Percentiles rank a stretch among this genome's conserved stretches.
These are phyloP conservation scores for Antechinus flavipes DNA, from an alignment of 2,113 vertebrate species.

Conservation along the genomic window DNA sequence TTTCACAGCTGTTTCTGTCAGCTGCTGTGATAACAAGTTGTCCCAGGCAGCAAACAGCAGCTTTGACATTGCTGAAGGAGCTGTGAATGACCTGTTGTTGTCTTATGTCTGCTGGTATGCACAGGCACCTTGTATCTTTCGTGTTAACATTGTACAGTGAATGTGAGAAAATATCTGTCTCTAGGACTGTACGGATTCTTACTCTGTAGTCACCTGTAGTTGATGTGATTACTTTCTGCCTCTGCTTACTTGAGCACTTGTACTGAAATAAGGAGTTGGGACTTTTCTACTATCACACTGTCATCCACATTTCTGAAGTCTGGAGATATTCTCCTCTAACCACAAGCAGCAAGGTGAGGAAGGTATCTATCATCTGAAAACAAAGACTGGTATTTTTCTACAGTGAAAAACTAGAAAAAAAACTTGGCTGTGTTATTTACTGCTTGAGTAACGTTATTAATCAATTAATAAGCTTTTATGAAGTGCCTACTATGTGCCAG, in stretches of 20 bases:
- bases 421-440: neutral
- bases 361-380: neutral
- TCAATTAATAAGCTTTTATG: neutral
- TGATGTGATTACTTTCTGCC: conserved; percentile 55
- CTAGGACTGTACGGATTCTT: conserved; percentile 34
- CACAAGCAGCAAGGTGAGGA: neutral
- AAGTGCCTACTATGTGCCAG: neutral
- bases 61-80: conserved; percentile 62
- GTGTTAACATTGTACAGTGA: conserved; percentile 3
- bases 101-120: conserved; percentile 58
- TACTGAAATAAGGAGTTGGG: conserved; percentile 14
- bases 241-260: conserved; percentile 46
- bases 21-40: conserved; percentile 56
- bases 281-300: neutral
- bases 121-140: neutral
- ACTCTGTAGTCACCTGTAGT: conserved; percentile 47
- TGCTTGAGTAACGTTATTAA: neutral
- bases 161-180: conserved; percentile 24
- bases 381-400: neutral
- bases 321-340: neutral
- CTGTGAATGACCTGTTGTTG: conserved; percentile 61
- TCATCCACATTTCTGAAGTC: neutral
- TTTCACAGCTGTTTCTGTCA: conserved; percentile 70
- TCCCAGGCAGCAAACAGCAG: conserved; percentile 72
- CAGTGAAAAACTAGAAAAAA: neutral